These are phyloP conservation scores for Cuculus canorus DNA, from an alignment of 2,797 vertebrate species.

Conservation along the genomic window DNA sequence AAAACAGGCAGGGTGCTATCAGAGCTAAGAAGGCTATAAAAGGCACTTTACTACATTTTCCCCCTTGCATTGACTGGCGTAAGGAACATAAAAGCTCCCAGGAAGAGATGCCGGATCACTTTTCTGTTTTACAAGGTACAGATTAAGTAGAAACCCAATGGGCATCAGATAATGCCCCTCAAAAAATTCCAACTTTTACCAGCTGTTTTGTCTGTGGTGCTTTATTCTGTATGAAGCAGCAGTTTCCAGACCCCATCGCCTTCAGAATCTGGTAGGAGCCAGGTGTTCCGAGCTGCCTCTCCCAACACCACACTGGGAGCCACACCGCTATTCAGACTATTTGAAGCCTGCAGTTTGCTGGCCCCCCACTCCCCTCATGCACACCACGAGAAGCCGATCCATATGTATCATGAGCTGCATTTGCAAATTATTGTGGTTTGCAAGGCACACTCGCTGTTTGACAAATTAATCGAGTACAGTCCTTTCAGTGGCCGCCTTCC, in stretches of 20 bases:
- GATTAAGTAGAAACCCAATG: neutral
- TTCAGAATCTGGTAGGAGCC: neutral
- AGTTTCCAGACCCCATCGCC: neutral
- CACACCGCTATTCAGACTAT: neutral
- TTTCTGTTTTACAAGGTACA: neutral
- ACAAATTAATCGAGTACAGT: fast-evolving
- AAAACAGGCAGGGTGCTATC: neutral
- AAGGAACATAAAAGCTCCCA: neutral
- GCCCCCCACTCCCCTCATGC: fast-evolving
- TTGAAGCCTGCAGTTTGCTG: neutral
- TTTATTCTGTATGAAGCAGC: neutral
- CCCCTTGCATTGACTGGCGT: neutral
- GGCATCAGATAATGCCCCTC: fast-evolving
- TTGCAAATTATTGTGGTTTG: neutral
- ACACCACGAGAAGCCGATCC: fast-evolving
- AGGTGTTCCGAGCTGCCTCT: neutral
- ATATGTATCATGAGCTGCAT: fast-evolving
- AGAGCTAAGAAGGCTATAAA: neutral
- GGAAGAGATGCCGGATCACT: neutral
- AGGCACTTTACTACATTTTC: neutral
- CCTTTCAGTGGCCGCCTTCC: neutral
- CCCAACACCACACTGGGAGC: neutral
- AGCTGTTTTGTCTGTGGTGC: neutral
- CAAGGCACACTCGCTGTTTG: neutral
- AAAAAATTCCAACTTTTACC: neutral